Percentiles rank a stretch among this genome's conserved stretches.
Evolutionary conservation across 2,797 vertebrate species (phyloP).

Genomic region (Arrhamphus sclerolepis): DNA sequence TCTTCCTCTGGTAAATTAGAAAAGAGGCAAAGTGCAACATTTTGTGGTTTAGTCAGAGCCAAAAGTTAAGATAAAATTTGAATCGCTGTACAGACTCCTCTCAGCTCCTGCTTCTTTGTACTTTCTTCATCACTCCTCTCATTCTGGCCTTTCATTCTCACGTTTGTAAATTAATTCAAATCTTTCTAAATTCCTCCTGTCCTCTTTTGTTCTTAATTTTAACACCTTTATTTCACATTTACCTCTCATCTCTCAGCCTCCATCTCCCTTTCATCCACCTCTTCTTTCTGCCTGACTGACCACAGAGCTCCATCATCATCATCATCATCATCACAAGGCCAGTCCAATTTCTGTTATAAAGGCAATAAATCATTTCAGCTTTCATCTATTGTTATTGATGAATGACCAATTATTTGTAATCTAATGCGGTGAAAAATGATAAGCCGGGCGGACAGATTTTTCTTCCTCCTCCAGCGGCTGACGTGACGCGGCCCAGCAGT

Average conservation of each 20-base stretch:
- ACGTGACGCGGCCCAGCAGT: constrained; percentile 85
- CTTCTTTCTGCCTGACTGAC: constrained; percentile 80
- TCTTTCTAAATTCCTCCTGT: too few relatives aligned
- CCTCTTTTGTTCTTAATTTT: not conserved
- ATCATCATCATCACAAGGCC: constrained; percentile 48
- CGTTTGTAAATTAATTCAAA: too few relatives aligned
- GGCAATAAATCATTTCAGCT: constrained; percentile 99
- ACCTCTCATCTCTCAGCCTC: not conserved
- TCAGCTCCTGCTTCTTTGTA: too few relatives aligned
- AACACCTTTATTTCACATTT: not conserved
- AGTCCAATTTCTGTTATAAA: constrained; percentile 70
- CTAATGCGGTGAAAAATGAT: constrained; percentile 94
- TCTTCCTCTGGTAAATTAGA: too few relatives aligned
- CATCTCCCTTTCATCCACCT: not conserved
- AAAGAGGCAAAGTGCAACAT: too few relatives aligned
- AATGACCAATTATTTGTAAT: constrained; percentile 99
- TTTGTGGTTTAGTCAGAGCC: too few relatives aligned
- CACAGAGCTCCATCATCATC: constrained; percentile 84
- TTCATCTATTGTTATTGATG: constrained; percentile 99
- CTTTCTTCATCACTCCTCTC: too few relatives aligned
- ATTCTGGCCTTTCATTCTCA: too few relatives aligned
- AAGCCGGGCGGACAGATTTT: constrained; percentile 90
- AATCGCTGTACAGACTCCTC: too few relatives aligned
- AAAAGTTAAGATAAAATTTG: too few relatives aligned
- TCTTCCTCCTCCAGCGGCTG: constrained; percentile 63